These are phyloP conservation scores for Thaumetopoea pityocampa DNA, from an alignment of 1,140 invertebrate genomes.

Conservation along the genomic window DNA sequence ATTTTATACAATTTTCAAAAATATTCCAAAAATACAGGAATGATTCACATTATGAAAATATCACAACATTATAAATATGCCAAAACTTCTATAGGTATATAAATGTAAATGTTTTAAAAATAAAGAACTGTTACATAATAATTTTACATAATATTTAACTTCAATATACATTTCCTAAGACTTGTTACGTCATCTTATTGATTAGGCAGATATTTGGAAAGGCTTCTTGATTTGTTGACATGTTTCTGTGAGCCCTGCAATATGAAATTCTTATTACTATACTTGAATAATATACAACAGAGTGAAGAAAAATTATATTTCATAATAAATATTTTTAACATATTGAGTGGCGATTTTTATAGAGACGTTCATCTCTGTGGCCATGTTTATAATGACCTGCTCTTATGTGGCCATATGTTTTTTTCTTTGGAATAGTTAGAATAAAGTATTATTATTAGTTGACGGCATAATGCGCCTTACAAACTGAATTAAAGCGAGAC, in stretches of 20 bases:
- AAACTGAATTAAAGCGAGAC: too few species aligned
- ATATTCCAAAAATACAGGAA: slow-evolving; percentile 60
- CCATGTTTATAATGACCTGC: too few species aligned
- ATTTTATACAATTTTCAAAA: slow-evolving; percentile 66
- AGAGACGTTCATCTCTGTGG: too few species aligned
- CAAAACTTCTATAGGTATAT: slow-evolving; percentile 59
- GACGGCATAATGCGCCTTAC: too few species aligned
- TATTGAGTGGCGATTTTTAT: too few species aligned
- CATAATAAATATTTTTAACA: too few species aligned
- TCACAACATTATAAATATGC: slow-evolving; percentile 61
- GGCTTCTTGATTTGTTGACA: slow-evolving; percentile 15
- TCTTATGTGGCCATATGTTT: too few species aligned
- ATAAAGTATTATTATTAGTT: too few species aligned
- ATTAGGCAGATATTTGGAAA: slow-evolving; percentile 19
- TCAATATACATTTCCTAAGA: slow-evolving; percentile 41
- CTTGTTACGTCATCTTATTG: slow-evolving; percentile 26
- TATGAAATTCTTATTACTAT: too few species aligned
- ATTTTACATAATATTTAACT: slow-evolving; percentile 51
- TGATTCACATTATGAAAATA: slow-evolving; percentile 67
- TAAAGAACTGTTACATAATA: slow-evolving; percentile 51
- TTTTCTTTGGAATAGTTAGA: too few species aligned
- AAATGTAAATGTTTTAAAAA: slow-evolving; percentile 65
- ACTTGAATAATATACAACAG: too few species aligned
- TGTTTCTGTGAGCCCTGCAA: slow-evolving; percentile 27
- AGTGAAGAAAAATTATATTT: too few species aligned